phyloP scores from a whole-genome alignment of 2,797 vertebrate species.

The Zalophus californianus region DNA sequence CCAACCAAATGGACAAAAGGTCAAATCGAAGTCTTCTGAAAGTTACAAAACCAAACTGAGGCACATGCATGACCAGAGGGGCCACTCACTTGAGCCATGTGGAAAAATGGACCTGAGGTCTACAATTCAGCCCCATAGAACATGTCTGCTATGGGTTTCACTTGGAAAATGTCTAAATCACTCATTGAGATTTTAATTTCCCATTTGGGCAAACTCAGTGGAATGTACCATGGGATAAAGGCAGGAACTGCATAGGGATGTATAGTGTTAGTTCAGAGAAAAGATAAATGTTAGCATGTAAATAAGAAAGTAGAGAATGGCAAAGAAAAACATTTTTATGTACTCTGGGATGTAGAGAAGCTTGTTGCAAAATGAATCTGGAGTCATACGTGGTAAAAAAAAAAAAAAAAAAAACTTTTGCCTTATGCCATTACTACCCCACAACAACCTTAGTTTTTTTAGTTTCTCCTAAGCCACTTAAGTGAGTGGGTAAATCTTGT shows the following conservation, averaged over 20 bases:
- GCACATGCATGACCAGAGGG: background rate
- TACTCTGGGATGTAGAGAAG: background rate
- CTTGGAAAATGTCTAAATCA: background rate
- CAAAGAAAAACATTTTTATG: background rate
- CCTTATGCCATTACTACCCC: background rate
- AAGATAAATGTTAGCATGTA: background rate
- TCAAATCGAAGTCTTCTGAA: background rate
- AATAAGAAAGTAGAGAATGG: background rate
- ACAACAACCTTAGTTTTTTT: background rate
- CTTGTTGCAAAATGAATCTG: background rate
- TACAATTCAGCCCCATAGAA: background rate
- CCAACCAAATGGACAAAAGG: background rate
- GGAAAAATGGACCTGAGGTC: background rate
- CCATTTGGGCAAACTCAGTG: background rate
- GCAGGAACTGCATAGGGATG: background rate
- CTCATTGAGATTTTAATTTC: background rate
- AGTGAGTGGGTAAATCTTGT: background rate
- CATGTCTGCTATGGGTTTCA: background rate
- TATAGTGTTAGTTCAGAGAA: background rate
- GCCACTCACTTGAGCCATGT: background rate
- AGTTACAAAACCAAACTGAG: background rate
- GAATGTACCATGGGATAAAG: background rate
- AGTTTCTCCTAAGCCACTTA: background rate
- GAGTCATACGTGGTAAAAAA: background rate
- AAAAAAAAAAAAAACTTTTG: background rate